These are phyloP conservation scores for Cataglyphis hispanica DNA, from an alignment of 1,140 invertebrate genomes.

Conservation along the genomic window DNA sequence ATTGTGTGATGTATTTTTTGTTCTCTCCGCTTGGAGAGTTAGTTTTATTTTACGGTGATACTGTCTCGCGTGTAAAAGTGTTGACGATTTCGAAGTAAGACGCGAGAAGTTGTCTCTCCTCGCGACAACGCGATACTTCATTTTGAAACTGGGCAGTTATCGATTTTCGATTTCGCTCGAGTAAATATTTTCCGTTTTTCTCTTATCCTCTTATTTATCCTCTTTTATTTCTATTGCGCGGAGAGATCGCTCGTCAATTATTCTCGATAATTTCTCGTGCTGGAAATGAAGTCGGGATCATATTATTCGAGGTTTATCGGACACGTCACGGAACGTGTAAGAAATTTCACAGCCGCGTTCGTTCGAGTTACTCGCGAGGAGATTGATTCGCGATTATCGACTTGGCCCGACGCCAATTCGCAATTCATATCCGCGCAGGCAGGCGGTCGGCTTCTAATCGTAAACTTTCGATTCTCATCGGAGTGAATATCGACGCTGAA, in stretches of 20 bases:
- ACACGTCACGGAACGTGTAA: not conserved
- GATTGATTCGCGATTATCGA: slow-evolving; percentile 50
- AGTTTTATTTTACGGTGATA: not conserved
- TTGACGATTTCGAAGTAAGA: not conserved
- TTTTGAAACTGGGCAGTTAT: not conserved
- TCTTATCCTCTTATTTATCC: not conserved
- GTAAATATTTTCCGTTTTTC: too few relatives aligned
- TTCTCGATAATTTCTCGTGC: not conserved
- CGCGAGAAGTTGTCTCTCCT: not conserved
- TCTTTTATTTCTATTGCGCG: too few relatives aligned
- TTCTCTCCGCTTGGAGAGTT: not conserved
- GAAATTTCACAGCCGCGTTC: not conserved
- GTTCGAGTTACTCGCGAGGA: not conserved
- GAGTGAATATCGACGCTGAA: slow-evolving; percentile 21
- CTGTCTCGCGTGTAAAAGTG: not conserved
- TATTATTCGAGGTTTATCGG: not conserved
- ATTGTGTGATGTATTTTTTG: not conserved
- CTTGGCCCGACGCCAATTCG: slow-evolving; percentile 13
- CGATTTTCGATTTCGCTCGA: not conserved
- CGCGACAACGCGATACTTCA: too few relatives aligned
- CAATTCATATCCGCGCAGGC: slow-evolving; percentile 26
- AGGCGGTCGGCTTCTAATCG: slow-evolving; percentile 32
- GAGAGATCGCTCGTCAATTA: not conserved
- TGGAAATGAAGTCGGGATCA: not conserved
- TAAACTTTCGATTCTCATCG: slow-evolving; percentile 26